Evolutionary conservation across 2,888 invertebrate genomes (phyloP), one percentile per base, ranked within the genome.

Genomic region (Leptura quadrifasciata): DNA sequence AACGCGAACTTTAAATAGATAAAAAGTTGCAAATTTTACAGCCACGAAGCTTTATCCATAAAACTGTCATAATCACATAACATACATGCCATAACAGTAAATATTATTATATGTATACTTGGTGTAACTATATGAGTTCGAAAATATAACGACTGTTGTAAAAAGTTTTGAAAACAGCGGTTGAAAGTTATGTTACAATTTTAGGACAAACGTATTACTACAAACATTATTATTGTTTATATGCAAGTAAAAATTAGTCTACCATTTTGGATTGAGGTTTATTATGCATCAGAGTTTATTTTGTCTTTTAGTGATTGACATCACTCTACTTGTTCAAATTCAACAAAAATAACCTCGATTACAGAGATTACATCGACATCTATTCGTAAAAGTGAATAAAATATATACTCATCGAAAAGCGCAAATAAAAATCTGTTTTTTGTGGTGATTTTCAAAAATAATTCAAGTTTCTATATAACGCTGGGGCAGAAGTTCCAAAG

Each of bases 101-200:
- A 61, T 21, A 71, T 71, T 71, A 71, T 71, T 61, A 61, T 71
- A 31, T 31, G 27, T 31, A 60, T 61, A 61, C 70, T 61, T 71
- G 31, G 35, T n/a, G 52, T 27, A 47, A 61, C 61, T 71, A 71
- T 60, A 47, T 47, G 70, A 52, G 61, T 10, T 52, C 52, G 70
- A 71, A 58, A 69, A 61, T 61, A 60, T 71, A 71, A 71, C 61
- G 70, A 52, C 61, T 2, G 70, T 27, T 52, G 47, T 61, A 61
- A 71, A 71, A 71, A 71, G 24, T 71, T 71, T 39, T 20, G 61
- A 39, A 52, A 71, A 47, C 52, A 61, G 24, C 70, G 21, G 15
- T 61, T 61, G 35, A 71, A 27, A 39, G 60, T 20, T 58, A 60
- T 70, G 24, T 69, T 31, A 55, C 55, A 71, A 58, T 71, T 71